Evolutionary conservation across 53 echinoderm and acorn worm genomes (phyloP).

Genomic region (Actinopyga echinites): DNA sequence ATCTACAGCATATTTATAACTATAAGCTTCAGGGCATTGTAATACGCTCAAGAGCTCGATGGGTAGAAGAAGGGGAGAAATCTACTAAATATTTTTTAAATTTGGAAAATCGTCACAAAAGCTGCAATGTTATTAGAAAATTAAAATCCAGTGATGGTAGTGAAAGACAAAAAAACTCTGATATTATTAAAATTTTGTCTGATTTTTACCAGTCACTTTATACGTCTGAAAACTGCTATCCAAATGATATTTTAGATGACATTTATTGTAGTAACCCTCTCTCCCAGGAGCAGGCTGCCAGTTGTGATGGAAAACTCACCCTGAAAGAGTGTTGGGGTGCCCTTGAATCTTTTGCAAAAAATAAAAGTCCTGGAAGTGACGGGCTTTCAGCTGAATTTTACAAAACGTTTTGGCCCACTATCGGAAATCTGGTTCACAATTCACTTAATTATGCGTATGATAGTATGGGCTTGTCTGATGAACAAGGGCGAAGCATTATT

Average conservation of each 20-base stretch:
- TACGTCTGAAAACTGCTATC: neutral
- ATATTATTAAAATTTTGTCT: neutral
- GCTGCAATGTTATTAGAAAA: too few relatives aligned
- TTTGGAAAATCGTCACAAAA: too few relatives aligned
- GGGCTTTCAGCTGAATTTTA: too few relatives aligned
- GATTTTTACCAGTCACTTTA: constrained; percentile 2
- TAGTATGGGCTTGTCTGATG: too few relatives aligned
- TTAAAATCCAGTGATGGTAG: neutral
- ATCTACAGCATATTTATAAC: too few relatives aligned
- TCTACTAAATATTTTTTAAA: too few relatives aligned
- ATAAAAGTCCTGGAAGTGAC: too few relatives aligned
- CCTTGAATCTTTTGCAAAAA: neutral
- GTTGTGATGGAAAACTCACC: neutral
- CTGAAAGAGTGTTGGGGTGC: neutral
- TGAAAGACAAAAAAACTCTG: neutral
- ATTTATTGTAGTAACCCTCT: constrained; percentile 7
- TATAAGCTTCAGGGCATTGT: too few relatives aligned
- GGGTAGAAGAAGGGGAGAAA: too few relatives aligned
- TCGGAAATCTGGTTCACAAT: constrained; percentile 1
- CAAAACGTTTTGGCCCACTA: neutral
- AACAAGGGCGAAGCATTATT: too few relatives aligned
- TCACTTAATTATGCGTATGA: neutral
- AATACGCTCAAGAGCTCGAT: too few relatives aligned
- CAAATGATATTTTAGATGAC: neutral
- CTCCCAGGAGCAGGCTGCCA: neutral